These are phyloP conservation scores for Hetaerina americana DNA, from an alignment of 1,140 invertebrate species.

Conservation along the genomic window DNA sequence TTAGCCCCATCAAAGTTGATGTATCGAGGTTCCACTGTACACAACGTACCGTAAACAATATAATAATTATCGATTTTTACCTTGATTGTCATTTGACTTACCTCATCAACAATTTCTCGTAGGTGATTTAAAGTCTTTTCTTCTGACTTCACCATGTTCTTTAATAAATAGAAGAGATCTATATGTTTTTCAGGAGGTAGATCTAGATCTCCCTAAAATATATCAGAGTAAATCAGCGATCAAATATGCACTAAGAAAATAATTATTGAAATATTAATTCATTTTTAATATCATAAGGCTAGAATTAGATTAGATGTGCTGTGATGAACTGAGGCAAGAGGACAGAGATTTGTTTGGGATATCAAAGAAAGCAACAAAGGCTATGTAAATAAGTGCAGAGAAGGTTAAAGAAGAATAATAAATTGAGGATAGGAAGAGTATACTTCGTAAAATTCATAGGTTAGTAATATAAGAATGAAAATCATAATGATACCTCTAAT, in stretches of 20 bases:
- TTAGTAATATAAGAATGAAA: too few relatives aligned
- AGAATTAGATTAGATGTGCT: not conserved
- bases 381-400: too few relatives aligned
- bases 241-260: not conserved
- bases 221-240: not conserved
- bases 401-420: too few relatives aligned
- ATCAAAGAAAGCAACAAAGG: too few relatives aligned
- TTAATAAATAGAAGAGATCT: conserved; percentile 39
- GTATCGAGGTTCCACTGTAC: not conserved
- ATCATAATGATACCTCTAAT: too few relatives aligned
- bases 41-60: not conserved
- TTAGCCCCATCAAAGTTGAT: not conserved
- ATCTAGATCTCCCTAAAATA: not conserved
- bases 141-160: conserved; percentile 35
- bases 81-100: conserved; percentile 15
- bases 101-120: conserved; percentile 34
- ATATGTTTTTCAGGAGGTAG: conserved; percentile 45
- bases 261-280: not conserved
- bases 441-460: too few relatives aligned
- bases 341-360: not conserved
- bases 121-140: conserved; percentile 29
- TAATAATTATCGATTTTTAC: not conserved
- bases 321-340: not conserved
- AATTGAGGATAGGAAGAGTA: too few relatives aligned
- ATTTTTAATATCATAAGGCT: not conserved